Evolutionary conservation across 2,797 vertebrate species (phyloP), one percentile per base, ranked within the genome.

Genomic region (Urocyon cinereoargenteus): DNA sequence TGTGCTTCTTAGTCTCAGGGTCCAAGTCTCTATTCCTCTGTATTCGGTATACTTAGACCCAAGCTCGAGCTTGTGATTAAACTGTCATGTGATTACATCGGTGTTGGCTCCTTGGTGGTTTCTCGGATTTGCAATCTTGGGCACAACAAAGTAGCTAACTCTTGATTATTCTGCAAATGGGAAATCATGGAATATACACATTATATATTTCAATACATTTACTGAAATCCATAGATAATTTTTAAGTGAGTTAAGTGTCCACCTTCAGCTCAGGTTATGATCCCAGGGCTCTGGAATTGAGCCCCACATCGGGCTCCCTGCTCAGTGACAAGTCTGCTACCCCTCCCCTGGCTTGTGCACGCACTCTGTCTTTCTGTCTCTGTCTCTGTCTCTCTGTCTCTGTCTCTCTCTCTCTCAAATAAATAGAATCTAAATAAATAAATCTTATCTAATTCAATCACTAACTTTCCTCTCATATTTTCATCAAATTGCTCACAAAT

Each of bases 401-500:
- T 53, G 3, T 53, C 53, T 34, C 9, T 1, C 66, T 68, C 18
- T 34, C n/a, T 11, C 11, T 34, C 34, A 68, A 68, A 21, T 34
- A 68, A 34, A 68, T 34, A 68, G 21, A 34, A 34, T 34, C 2
- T 64, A 64, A 28, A 53, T 53, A 53, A 53, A 68, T 10, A 1
- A 26, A 61, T 73, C 0, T 12, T 86, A 55, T 62, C 49, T 90
- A 36, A 82, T 57, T 62, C 34, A 73, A 59, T 31, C 10, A 9
- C 6, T 53, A 64, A 94, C 11, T 53, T 94, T 90, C 11, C 14
- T 90, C 24, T 62, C 62, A 91, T 68, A 72, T 90, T 79, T 62
- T 92, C 5, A 70, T 81, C 62, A 87, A 96, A 93, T 68, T 81
- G 19, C 18, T 94, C 70, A n/a, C 14, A 66, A 90, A 72, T 15